Base-by-base conservation (phyloP, 2,797 vertebrate genomes). In the Chaenodraco wilsoni region DNA sequence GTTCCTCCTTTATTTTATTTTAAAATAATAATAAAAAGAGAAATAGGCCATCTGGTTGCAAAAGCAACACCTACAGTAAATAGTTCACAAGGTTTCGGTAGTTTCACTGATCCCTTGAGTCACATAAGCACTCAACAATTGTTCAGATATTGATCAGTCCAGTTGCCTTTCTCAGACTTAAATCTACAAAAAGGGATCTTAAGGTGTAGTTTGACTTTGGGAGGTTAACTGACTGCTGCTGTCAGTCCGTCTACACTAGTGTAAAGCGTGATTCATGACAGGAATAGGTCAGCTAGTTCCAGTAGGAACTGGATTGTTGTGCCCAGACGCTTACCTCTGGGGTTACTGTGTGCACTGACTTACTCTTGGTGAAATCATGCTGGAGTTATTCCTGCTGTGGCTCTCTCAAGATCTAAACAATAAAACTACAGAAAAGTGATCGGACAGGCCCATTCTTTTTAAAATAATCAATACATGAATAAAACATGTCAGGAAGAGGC, bases 391-490 rank as follows among this genome's bases (percentile, higher is more conserved):
- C 21, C 46, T 58, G 12, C 21, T 12, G 13, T 12, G 37, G 0
- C 41, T 61, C 37, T 15, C 27, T 52, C 44, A 19, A 9, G 43
- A n/a, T 49, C 14, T 31, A 37, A 14, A 68, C 45, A 63, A 33
- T 60, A 27, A 44, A 54, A 60, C 23, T 12, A 62, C 19, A 65
- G 21, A 33, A 79, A 50, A 64, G 19, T 51, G 50, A 63, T 21
- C 13, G 17, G 8, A 60, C 2, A 2, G 16, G 9, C 27, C 46
- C 51, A 3, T 15, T 27, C 49, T 58, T 17, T 69, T 69, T 54
- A 31, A 57, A 56, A 72, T 48, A 54, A 72, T 79, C 58, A 46
- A 76, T 68, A 45, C 16, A 45, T 69, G 21, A 74, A 79, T 66
- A 65, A 73, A 79, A 71, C 49, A 77, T 43, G 4, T 40, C 33